Evolutionary conservation across 2,888 invertebrate species (phyloP), one percentile per base, ranked within the genome.

Genomic region (Sturmia bella): DNA sequence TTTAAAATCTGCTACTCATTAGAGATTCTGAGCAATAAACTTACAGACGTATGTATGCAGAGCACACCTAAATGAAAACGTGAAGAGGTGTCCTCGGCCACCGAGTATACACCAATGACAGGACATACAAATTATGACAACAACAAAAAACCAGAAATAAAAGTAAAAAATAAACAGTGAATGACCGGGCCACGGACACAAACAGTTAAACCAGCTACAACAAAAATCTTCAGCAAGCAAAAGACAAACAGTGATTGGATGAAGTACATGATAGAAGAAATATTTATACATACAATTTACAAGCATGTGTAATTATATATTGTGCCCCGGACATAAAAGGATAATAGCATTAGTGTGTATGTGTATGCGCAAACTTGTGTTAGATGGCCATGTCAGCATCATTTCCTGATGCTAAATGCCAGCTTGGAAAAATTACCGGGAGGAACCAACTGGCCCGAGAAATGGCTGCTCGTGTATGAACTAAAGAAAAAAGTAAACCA

Each of bases 321-420:
- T 13, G 19, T 1, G 21, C 15, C n/a, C 37, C 2, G 17, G 21
- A 21, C 32, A 43, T 24, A 37, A 45, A 21, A 24, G 59, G 15
- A 43, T 17, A 37, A n/a, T n/a, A 32, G 11, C 17, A 57, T 32
- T 9, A 12, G n/a, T 41, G n/a, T 15, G 17, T 21, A 12, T 15
- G 27, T 88, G 88, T 87, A 88, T 88, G 88, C 63, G 84, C 59
- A 84, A 76, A 80, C 78, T 80, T 61, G 64, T 85, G 80, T 59
- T 84, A 85, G 87, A 87, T 89, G 87, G 88, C 89, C 87, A 83
- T 88, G 88, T 89, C 89, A 89, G 88, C 89, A 89, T 89, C 86
- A 89, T 89, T 88, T 89, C 88, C 89, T 88, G 88, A 89, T 87
- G 88, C 87, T 87, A 87, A 88, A 88, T 88, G 88, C 89, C 88